Evolutionary conservation across 2,888 invertebrate genomes (phyloP).

Genomic region (Hecatera dysodea): DNA sequence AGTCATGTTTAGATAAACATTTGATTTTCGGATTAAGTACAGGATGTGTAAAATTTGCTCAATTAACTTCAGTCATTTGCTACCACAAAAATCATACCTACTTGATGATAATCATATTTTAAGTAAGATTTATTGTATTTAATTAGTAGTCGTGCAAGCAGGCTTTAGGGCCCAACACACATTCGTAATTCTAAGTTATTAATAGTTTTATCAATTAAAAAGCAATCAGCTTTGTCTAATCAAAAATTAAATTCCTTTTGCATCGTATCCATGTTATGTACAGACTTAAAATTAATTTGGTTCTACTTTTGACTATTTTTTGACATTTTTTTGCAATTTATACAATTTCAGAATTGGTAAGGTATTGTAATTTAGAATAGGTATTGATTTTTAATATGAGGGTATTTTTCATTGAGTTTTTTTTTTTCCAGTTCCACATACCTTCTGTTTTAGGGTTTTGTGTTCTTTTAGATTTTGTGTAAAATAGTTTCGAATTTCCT

Average conservation of each 20-base stretch:
- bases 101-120: no score
- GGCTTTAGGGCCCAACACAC: neutral
- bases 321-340: conserved; percentile 4
- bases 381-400: neutral
- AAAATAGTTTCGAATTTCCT: neutral
- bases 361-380: neutral
- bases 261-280: conserved; percentile 80
- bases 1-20: neutral
- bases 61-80: neutral
- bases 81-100: neutral
- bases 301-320: conserved; percentile 36
- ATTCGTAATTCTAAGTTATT: conserved; percentile 31
- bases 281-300: conserved; percentile 67
- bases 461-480: neutral
- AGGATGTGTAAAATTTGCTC: neutral
- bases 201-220: conserved; percentile 39
- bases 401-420: neutral
- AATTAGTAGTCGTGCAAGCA: neutral
- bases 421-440: neutral
- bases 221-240: conserved; percentile 66
- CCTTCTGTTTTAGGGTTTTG: neutral
- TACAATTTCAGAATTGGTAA: conserved; percentile 15
- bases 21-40: neutral
- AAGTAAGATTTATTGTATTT: neutral
- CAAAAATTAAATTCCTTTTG: conserved; percentile 85